Conservation (phyloP, 2,113 vertebrate genomes). For the Solea senegalensis region DNA sequence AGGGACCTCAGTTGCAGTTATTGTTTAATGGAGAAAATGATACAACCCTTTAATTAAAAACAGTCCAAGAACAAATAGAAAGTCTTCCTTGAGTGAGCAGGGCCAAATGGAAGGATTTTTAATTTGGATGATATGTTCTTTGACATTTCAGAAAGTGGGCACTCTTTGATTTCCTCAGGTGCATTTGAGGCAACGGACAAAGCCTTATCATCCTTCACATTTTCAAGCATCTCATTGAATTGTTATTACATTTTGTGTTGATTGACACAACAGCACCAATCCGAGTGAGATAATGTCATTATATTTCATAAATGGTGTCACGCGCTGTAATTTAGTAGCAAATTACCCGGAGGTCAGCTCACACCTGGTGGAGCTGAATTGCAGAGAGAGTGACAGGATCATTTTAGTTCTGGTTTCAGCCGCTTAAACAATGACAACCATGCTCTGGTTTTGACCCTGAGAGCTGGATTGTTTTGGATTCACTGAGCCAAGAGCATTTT, state of each 20-base stretch:
- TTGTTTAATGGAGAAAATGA: slow-evolving; percentile 33
- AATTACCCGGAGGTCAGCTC: slow-evolving; percentile 66
- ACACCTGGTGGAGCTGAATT: slow-evolving; percentile 60
- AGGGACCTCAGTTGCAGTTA: slow-evolving; percentile 16
- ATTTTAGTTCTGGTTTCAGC: slow-evolving; percentile 52
- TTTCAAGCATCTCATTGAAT: slow-evolving; percentile 9
- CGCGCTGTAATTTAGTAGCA: slow-evolving; percentile 61
- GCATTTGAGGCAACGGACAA: slow-evolving; percentile 19
- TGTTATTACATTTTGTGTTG: not conserved
- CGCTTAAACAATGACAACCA: slow-evolving; percentile 5
- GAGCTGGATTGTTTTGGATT: slow-evolving; percentile 25
- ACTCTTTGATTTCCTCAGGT: slow-evolving; percentile 9
- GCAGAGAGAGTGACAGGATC: slow-evolving; percentile 47
- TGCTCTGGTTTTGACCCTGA: slow-evolving; percentile 9
- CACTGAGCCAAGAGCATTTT: slow-evolving; percentile 25
- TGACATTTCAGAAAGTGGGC: slow-evolving; percentile 74
- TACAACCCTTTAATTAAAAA: slow-evolving; percentile 42
- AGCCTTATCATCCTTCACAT: slow-evolving; percentile 7
- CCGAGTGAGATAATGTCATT: slow-evolving; percentile 41
- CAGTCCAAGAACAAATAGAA: slow-evolving; percentile 60
- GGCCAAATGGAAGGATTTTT: slow-evolving; percentile 65
- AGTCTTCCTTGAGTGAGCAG: slow-evolving; percentile 72
- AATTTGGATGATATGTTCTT: slow-evolving; percentile 63
- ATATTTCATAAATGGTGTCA: slow-evolving; percentile 44
- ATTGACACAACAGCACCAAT: slow-evolving; percentile 43